Percentiles rank a stretch among this genome's conserved stretches.
Evolutionary conservation across 2,888 invertebrate species (phyloP).

Genomic region (Yponomeuta malinellus): DNA sequence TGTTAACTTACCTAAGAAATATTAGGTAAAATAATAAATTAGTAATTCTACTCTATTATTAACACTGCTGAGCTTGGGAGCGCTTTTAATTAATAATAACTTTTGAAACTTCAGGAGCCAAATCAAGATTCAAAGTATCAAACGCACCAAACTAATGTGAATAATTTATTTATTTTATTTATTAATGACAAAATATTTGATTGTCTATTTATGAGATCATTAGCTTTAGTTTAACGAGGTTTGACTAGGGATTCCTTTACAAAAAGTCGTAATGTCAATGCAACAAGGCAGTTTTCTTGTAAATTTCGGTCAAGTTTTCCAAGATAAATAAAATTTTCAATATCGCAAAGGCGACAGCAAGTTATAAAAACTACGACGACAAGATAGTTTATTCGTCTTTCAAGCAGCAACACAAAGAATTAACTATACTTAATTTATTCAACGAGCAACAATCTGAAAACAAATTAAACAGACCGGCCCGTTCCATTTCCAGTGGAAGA

Average conservation of each 20-base stretch:
- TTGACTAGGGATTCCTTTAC: background rate
- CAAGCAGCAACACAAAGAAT: background rate
- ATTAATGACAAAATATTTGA: background rate
- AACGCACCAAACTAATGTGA: background rate
- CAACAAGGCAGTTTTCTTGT: no score
- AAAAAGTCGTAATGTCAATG: background rate
- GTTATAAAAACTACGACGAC: background rate
- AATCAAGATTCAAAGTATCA: background rate
- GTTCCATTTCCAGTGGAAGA: constrained; percentile 58
- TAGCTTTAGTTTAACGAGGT: background rate
- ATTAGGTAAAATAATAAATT: background rate
- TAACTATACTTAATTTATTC: constrained; percentile 7
- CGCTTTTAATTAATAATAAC: background rate
- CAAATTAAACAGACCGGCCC: constrained; percentile 38
- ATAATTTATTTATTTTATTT: no score
- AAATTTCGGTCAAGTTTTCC: background rate
- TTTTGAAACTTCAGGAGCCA: background rate
- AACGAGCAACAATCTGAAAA: constrained; percentile 15
- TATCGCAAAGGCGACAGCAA: background rate
- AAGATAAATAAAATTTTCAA: background rate
- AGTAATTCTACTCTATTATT: background rate
- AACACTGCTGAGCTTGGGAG: background rate
- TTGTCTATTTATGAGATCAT: background rate
- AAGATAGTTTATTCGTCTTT: background rate
- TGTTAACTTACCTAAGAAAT: no score